phyloP scores from a whole-genome alignment of 1,140 invertebrate species.

The Heliconius himera region DNA sequence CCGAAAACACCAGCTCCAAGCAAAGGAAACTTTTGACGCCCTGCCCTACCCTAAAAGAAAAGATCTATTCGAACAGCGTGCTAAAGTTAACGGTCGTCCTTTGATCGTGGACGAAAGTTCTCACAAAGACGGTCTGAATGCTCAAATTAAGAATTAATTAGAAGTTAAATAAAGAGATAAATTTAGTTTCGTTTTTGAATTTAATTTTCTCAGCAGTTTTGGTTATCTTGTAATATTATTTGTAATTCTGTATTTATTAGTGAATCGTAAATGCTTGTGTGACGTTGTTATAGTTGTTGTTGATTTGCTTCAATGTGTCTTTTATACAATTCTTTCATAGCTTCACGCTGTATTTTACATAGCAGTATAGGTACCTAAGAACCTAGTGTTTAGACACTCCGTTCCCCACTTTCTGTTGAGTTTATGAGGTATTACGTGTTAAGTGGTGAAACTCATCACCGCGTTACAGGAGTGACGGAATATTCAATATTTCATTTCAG shows the following conservation, averaged over 20 bases:
- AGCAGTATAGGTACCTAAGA: too few species aligned
- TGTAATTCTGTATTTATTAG: conserved; percentile 25
- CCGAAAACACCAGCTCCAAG: conserved; percentile 65
- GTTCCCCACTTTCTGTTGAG: too few species aligned
- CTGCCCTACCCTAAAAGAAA: conserved; percentile 58
- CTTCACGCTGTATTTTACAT: too few species aligned
- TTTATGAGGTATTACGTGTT: too few species aligned
- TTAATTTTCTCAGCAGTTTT: neutral
- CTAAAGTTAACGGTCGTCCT: conserved; percentile 65
- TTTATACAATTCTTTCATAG: too few species aligned
- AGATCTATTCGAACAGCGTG: conserved; percentile 55
- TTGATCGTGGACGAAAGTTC: conserved; percentile 62
- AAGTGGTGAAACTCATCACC: too few species aligned
- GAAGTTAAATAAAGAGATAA: conserved; percentile 71
- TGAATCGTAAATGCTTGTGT: conserved; percentile 43
- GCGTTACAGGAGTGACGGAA: too few species aligned
- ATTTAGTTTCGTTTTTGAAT: conserved; percentile 39
- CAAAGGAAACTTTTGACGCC: conserved; percentile 73
- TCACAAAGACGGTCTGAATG: conserved; percentile 63
- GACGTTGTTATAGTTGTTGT: conserved; percentile 63
- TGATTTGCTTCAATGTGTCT: conserved; percentile 41
- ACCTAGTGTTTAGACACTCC: neutral
- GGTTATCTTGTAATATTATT: neutral
- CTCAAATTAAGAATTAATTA: conserved; percentile 55
- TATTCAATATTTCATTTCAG: too few species aligned